phyloP scores from a whole-genome alignment of 2,888 invertebrate genomes.

The Ephialtes manifestator region DNA sequence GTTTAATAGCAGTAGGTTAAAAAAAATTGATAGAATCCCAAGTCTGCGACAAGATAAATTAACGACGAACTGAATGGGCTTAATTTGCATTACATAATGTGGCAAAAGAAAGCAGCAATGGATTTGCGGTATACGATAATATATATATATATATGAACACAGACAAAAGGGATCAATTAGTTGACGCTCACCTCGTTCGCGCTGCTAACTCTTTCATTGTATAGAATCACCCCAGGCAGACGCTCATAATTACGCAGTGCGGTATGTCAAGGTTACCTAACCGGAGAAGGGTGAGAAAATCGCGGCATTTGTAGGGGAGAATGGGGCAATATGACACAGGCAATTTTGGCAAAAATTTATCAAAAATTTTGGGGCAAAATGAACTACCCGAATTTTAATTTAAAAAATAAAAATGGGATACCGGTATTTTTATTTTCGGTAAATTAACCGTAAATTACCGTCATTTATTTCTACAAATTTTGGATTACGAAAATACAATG shows the following conservation, averaged over 20 bases:
- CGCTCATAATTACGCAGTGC: conserved; percentile 23
- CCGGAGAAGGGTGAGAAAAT: conserved; percentile 11
- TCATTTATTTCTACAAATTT: too few species aligned
- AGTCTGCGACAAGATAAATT: background rate
- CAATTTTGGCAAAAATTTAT: too few species aligned
- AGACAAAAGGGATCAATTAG: conserved; percentile 37
- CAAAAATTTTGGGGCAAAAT: too few species aligned
- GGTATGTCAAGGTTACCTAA: conserved; percentile 53
- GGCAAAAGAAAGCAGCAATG: background rate
- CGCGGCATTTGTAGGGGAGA: conserved; percentile 26
- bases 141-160: background rate
- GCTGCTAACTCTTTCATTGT: conserved; percentile 7
- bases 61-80: conserved; percentile 10
- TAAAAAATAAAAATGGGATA: too few species aligned
- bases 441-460: too few species aligned
- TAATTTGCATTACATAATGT: conserved; percentile 26
- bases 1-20: background rate
- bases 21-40: background rate
- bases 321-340: too few species aligned
- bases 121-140: background rate
- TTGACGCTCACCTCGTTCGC: background rate
- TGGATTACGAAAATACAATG: too few species aligned
- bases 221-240: conserved; percentile 9
- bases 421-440: too few species aligned
- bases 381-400: too few species aligned